Evolutionary conservation across 35 echinoderm and acorn worm species (phyloP).

Genomic region (Heliocidaris erythrogramma): DNA sequence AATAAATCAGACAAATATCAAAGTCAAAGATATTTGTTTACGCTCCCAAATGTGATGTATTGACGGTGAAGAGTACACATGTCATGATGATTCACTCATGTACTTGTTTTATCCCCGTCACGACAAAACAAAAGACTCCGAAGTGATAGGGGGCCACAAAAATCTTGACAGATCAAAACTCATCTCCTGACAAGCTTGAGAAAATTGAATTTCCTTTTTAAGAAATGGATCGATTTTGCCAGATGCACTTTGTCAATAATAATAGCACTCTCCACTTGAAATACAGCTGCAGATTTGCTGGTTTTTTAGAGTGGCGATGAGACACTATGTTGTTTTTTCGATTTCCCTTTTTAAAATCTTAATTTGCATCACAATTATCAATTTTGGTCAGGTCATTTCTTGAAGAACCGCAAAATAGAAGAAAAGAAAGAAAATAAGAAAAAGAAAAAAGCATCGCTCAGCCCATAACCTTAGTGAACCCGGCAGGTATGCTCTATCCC

Average conservation of each 20-base stretch:
- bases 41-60: neutral
- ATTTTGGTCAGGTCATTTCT: too few relatives aligned
- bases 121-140: neutral
- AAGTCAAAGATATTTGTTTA: too few relatives aligned
- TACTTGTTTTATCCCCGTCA: neutral
- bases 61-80: neutral
- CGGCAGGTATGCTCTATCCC: neutral
- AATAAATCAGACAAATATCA: too few relatives aligned
- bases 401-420: too few relatives aligned
- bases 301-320: neutral
- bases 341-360: too few relatives aligned
- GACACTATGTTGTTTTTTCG: neutral
- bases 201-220: neutral
- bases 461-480: neutral
- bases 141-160: neutral
- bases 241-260: neutral
- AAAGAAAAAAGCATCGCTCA: neutral
- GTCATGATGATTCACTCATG: neutral
- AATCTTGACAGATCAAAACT: neutral
- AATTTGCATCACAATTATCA: too few relatives aligned
- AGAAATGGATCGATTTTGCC: neutral
- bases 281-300: too few relatives aligned
- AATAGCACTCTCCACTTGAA: neutral
- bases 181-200: neutral
- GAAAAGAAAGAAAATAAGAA: too few relatives aligned